Evolutionary conservation across 2,113 vertebrate genomes (phyloP).

Genomic region (Copsychus sechellarum): DNA sequence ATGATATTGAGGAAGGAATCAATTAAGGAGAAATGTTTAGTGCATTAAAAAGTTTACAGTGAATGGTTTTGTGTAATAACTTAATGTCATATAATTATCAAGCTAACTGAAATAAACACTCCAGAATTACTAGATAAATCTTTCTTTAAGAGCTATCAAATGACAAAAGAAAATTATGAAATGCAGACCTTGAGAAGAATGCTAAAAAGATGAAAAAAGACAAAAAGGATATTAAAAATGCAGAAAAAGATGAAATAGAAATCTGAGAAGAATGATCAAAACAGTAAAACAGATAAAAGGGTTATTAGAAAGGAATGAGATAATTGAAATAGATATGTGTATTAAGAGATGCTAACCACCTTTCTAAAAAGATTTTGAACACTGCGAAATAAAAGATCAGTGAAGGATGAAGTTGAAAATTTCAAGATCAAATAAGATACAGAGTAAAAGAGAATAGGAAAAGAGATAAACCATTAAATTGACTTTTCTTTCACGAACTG

Average conservation of each 20-base stretch:
- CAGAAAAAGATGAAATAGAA: not conserved
- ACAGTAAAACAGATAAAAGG: conserved; percentile 7
- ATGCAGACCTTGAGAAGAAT: not conserved
- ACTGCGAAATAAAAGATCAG: not conserved
- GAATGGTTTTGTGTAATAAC: not conserved
- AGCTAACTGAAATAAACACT: conserved; percentile 10
- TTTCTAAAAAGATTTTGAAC: conserved; percentile 10
- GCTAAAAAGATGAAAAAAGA: not conserved
- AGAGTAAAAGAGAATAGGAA: not conserved
- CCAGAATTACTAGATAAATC: not conserved
- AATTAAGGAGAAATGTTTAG: not conserved
- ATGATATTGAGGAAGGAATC: not conserved
- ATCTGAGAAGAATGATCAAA: conserved; percentile 29
- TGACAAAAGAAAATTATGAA: not conserved
- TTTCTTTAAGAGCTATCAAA: not conserved
- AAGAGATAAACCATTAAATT: conserved; percentile 28
- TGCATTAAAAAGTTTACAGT: not conserved
- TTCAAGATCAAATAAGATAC: not conserved
- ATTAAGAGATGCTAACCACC: not conserved
- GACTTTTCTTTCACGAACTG: conserved; percentile 11
- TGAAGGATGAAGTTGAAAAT: conserved; percentile 26
- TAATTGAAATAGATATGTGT: conserved; percentile 23
- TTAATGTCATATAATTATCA: not conserved
- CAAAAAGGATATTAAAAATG: conserved; percentile 46
- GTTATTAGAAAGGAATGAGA: conserved; percentile 23